A percentile compares a stretch with the other conserved stretches of the same genome.
Evolutionary conservation across 2,888 invertebrate genomes (phyloP).

Genomic region (Uropetala carovei): DNA sequence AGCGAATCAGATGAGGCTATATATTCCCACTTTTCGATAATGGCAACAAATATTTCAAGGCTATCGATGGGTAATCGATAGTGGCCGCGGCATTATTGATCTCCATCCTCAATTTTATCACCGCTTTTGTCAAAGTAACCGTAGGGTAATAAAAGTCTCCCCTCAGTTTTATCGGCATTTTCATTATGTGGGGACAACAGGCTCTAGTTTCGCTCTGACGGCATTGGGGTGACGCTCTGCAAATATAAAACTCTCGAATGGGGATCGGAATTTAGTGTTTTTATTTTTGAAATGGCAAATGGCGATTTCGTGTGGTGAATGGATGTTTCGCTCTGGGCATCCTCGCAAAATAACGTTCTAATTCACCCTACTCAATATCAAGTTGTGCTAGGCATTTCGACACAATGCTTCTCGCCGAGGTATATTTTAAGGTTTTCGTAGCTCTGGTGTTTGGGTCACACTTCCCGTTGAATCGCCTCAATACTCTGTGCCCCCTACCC

Average conservation of each 20-base stretch:
- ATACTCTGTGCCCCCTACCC: neutral
- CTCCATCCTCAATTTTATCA: neutral
- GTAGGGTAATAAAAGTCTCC: neutral
- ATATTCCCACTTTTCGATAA: no score
- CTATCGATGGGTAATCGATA: neutral
- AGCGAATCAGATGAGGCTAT: no score
- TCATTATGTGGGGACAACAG: neutral
- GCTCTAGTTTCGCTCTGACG: neutral
- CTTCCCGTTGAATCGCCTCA: slow-evolving; percentile 31
- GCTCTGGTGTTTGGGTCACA: slow-evolving; percentile 31
- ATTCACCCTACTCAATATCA: slow-evolving; percentile 7
- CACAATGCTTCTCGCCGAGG: neutral
- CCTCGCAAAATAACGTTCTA: neutral
- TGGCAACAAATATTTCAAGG: neutral
- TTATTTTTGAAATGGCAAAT: no score
- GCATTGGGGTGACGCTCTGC: no score
- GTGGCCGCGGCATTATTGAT: neutral
- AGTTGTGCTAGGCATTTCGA: neutral
- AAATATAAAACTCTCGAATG: no score
- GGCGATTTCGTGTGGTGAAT: no score
- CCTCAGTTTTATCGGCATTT: neutral
- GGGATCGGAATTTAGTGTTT: no score
- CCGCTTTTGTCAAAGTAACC: neutral
- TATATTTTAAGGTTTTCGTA: slow-evolving; percentile 24
- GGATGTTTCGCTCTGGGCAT: neutral